phyloP scores from a whole-genome alignment of 2,797 vertebrate species.

The Pteropus rufus region DNA sequence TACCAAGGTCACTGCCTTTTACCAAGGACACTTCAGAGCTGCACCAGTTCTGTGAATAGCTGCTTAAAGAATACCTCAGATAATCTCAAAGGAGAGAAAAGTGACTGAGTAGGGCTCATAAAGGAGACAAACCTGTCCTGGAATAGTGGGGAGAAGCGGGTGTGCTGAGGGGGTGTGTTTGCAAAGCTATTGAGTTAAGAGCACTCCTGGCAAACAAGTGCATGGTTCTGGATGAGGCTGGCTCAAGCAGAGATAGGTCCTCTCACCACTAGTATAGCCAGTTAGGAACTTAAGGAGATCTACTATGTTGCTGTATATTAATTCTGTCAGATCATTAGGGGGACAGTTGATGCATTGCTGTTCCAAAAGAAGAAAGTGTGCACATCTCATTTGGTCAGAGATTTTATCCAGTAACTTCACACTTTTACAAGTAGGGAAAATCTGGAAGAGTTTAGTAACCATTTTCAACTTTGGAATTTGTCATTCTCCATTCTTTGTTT shows the following conservation, averaged over 20 bases:
- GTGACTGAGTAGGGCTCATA: neutral
- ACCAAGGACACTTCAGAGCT: neutral
- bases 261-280: neutral
- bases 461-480: slow-evolving; percentile 39
- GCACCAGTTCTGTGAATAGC: neutral
- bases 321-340: neutral
- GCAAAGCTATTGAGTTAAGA: neutral
- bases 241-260: neutral
- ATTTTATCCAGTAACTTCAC: neutral
- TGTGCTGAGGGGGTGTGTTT: neutral
- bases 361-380: neutral
- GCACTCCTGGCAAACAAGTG: neutral
- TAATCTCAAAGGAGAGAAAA: neutral
- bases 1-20: neutral
- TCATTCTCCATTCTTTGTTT: slow-evolving; percentile 10
- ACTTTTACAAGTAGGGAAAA: slow-evolving; percentile 13
- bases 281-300: neutral
- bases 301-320: neutral
- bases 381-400: neutral
- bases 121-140: neutral
- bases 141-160: neutral
- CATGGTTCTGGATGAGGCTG: neutral
- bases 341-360: neutral
- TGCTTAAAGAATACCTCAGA: neutral
- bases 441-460: slow-evolving; percentile 28